Conservation (phyloP, 2,888 invertebrate genomes). For the Aphodius granarius region DNA sequence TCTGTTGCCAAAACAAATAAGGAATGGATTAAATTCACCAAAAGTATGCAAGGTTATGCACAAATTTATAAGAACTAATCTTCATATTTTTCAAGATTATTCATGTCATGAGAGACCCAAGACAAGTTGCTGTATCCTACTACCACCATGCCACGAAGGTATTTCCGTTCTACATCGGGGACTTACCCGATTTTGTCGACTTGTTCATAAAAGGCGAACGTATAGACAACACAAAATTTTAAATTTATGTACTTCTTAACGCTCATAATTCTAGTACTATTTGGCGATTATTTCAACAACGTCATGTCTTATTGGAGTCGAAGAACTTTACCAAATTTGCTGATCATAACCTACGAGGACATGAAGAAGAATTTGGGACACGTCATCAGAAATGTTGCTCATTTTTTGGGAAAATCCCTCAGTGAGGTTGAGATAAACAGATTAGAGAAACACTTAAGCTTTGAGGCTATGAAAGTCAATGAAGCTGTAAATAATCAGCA, state of each 20-base stretch:
- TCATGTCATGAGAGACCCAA: conserved; percentile 72
- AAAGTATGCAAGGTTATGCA: conserved; percentile 22
- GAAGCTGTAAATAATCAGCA: conserved; percentile 51
- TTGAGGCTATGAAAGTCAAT: conserved; percentile 58
- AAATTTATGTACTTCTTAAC: no score
- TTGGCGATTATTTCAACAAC: conserved; percentile 43
- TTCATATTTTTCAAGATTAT: conserved; percentile 57
- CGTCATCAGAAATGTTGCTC: conserved; percentile 51
- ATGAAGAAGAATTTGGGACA: conserved; percentile 52
- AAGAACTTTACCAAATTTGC: conserved; percentile 43
- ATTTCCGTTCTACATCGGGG: conserved; percentile 58
- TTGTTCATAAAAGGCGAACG: conserved; percentile 63
- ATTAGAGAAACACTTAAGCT: conserved; percentile 55
- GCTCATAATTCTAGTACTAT: conserved; percentile 35
- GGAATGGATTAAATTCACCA: conserved; percentile 43
- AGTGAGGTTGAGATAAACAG: conserved; percentile 47
- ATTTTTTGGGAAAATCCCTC: conserved; percentile 51
- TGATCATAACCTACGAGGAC: conserved; percentile 45
- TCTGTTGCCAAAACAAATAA: conserved; percentile 33
- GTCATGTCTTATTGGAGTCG: conserved; percentile 47
- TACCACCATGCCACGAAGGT: conserved; percentile 65
- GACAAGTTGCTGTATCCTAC: conserved; percentile 72
- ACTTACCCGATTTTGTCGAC: conserved; percentile 62
- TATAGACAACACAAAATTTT: conserved; percentile 42
- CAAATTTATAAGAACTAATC: background rate